These are phyloP conservation scores for Conistra vaccinii DNA, from an alignment of 2,888 invertebrate genomes.

Conservation along the genomic window DNA sequence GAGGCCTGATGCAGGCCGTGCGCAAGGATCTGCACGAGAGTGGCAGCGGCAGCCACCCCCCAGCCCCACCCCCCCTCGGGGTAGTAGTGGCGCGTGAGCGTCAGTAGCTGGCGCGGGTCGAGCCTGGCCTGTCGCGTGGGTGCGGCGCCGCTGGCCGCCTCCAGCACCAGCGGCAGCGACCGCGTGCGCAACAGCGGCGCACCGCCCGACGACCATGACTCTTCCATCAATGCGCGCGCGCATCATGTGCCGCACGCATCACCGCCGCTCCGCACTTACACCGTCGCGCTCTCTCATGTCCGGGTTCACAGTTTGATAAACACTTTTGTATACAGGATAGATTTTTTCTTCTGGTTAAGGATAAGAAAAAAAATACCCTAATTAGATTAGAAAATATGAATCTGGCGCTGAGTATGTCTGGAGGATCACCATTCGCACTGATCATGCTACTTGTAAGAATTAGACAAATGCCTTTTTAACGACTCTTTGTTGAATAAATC, in stretches of 20 bases:
- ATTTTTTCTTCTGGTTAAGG: background rate
- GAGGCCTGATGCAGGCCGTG: conserved; percentile 94
- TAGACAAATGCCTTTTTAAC: background rate
- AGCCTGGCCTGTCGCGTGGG: conserved; percentile 87
- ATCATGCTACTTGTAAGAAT: background rate
- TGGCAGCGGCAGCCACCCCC: conserved; percentile 94
- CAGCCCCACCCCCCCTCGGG: conserved; percentile 97
- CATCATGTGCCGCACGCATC: conserved; percentile 87
- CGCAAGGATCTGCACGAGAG: conserved; percentile 93
- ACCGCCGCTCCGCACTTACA: conserved; percentile 80
- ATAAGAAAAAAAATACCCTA: background rate
- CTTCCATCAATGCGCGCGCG: conserved; percentile 89
- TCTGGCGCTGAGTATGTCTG: conserved; percentile 22
- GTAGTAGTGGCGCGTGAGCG: conserved; percentile 95
- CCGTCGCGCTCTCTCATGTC: conserved; percentile 81
- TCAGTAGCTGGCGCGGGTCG: conserved; percentile 91
- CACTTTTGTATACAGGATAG: conserved; percentile 26
- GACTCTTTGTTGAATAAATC: no score
- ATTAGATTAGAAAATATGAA: background rate
- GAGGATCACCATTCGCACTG: conserved; percentile 59
- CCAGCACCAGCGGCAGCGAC: conserved; percentile 92
- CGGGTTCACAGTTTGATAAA: conserved; percentile 70
- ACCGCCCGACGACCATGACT: conserved; percentile 90
- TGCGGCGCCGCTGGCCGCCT: conserved; percentile 86
- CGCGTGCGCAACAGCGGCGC: conserved; percentile 92